phyloP scores from a whole-genome alignment of 37 sponge, comb jelly and placozoan species.

The Beroe forskalii region DNA sequence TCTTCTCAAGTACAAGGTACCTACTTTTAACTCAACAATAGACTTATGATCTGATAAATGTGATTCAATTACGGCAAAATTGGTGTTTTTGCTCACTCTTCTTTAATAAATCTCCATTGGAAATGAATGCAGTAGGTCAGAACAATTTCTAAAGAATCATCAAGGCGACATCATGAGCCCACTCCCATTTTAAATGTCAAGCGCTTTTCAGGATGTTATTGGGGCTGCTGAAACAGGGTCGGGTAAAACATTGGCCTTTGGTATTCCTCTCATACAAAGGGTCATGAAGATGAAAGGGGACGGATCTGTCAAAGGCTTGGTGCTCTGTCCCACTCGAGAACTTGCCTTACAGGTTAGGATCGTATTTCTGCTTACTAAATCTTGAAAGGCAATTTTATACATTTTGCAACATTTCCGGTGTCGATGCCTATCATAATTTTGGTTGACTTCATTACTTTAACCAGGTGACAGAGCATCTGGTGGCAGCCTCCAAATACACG shows the following conservation, averaged over 20 bases:
- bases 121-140: neutral
- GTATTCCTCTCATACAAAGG: slow-evolving; percentile 81
- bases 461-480: slow-evolving; percentile 76
- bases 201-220: slow-evolving; percentile 81
- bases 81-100: too few relatives aligned
- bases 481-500: slow-evolving; percentile 78
- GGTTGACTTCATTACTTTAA: too few relatives aligned
- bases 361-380: too few relatives aligned
- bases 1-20: slow-evolving; percentile 59
- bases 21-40: too few relatives aligned
- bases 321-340: slow-evolving; percentile 91
- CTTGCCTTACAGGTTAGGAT: slow-evolving; percentile 83
- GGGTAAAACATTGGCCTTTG: slow-evolving; percentile 82
- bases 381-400: too few relatives aligned
- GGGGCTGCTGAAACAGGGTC: slow-evolving; percentile 96
- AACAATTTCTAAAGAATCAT: neutral
- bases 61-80: too few relatives aligned
- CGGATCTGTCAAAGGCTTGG: slow-evolving; percentile 70
- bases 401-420: too few relatives aligned
- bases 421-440: too few relatives aligned
- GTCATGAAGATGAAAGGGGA: slow-evolving; percentile 66
- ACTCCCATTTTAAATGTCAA: too few relatives aligned
- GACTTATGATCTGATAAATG: too few relatives aligned
- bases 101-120: neutral
- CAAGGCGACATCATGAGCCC: too few relatives aligned